Conservation (phyloP, 2,888 invertebrate genomes). For the Apodemia mormo region DNA sequence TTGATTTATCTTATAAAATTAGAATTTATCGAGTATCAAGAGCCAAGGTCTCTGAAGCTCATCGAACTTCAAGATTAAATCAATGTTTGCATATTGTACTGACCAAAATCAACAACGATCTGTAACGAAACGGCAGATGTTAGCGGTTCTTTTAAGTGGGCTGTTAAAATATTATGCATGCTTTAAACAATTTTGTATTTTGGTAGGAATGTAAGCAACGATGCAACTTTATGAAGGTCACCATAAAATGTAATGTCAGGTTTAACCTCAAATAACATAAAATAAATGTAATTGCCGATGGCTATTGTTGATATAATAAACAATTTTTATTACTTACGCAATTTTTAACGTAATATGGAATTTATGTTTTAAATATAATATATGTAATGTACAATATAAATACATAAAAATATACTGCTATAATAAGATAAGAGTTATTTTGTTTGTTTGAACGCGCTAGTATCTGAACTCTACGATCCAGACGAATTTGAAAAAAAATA, state of each 20-base stretch:
- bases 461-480: too few species aligned
- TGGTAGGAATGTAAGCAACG: conserved; percentile 1
- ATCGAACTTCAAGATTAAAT: not conserved
- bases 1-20: not conserved
- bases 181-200: not conserved
- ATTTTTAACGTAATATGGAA: too few species aligned
- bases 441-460: too few species aligned
- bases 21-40: not conserved
- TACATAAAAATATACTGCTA: too few species aligned
- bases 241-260: conserved; percentile 28
- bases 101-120: conserved; percentile 15
- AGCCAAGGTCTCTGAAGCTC: not conserved
- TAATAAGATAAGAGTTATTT: too few species aligned
- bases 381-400: too few species aligned
- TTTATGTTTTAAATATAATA: too few species aligned
- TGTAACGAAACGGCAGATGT: conserved; percentile 4
- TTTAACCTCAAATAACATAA: conserved; percentile 1
- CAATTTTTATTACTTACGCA: not conserved
- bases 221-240: conserved; percentile 24
- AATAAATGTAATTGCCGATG: not conserved
- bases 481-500: too few species aligned
- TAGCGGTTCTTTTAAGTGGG: conserved; percentile 9
- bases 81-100: not conserved
- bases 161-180: conserved; percentile 5
- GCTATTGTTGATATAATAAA: not conserved